Conservation (phyloP, 2,888 invertebrate genomes). For the Cynaeus angustus region DNA sequence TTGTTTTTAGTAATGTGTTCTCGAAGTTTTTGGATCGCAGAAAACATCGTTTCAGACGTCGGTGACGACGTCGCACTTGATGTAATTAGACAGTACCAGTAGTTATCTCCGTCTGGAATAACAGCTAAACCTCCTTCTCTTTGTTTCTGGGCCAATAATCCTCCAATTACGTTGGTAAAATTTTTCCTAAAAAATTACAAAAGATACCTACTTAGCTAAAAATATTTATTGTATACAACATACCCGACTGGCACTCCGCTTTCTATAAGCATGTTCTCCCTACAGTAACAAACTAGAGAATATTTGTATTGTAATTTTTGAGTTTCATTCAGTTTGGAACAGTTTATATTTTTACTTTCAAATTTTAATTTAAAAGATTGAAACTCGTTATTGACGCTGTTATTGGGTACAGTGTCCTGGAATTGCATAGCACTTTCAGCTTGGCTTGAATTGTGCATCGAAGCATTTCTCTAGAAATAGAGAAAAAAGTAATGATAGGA, state of each 20-base stretch:
- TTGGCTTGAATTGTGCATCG: too few species aligned
- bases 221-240: conserved; percentile 6
- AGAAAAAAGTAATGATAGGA: too few species aligned
- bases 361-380: background rate
- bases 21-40: conserved; percentile 18
- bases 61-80: background rate
- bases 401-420: background rate
- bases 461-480: too few species aligned
- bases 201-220: background rate
- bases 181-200: conserved; percentile 1
- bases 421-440: background rate
- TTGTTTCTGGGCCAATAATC: conserved; percentile 17
- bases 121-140: conserved; percentile 13
- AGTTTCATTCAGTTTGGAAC: background rate
- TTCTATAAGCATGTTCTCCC: conserved; percentile 15
- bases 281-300: conserved; percentile 14
- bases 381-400: background rate
- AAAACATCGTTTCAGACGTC: conserved; percentile 4
- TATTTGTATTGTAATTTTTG: background rate
- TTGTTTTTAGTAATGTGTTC: background rate
- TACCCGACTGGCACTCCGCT: conserved; percentile 20
- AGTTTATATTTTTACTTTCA: background rate
- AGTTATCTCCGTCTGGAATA: conserved; percentile 6
- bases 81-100: conserved; percentile 9
- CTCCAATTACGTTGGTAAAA: conserved; percentile 4